Base-by-base conservation (phyloP, 1,140 invertebrate genomes). In the Dendrolimus punctatus region DNA sequence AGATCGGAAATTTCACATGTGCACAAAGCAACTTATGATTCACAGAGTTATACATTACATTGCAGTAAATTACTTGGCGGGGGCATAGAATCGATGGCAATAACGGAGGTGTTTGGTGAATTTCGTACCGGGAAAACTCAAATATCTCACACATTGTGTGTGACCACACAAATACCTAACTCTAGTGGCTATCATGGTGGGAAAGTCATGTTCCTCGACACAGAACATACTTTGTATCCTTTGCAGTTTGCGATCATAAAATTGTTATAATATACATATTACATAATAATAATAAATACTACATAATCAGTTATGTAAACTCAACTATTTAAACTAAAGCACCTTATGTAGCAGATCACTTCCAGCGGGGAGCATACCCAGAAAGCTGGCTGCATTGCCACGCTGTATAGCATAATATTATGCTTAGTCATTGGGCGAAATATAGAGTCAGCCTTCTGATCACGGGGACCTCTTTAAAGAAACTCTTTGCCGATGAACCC, bases 71-170 rank as follows among this genome's bases (percentile, higher is more conserved):
- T 96, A 39, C 76, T 96, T 39, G 90, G 89, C 40, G 95, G 95
- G 52, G 95, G 95, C 2, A 90, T 97, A 57, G 95, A 97, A 87
- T 96, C 95, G 10, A 96, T 96, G 86, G 91, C 94, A 2, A 95
- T 97, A 49, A 97, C 95, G 39, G 95, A 97, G 88, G 93, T 95
- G 37, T 96, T 97, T 85, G 95, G 95, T 1, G 95, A 97, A 84
- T 96, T 96, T 77, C 82, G 94, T 45, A 93, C 92, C 40, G 94
- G 93, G 8, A 95, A 95, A 81, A 95, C 93, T 3, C 93, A 95
- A 68, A 67, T 95, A 7, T 92, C 93, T 5, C 93, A 95, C 72
- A 95, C 93, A 6, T 76, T 95, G 0, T 95, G 94, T 80, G 93
- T 95, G 2, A 94, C 93, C 8, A 90, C 92, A 46, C 93, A 95